A percentile compares a stretch with the other conserved stretches of the same genome.
Evolutionary conservation across 2,113 vertebrate genomes (phyloP).

Genomic region (Gadus chalcogrammus): DNA sequence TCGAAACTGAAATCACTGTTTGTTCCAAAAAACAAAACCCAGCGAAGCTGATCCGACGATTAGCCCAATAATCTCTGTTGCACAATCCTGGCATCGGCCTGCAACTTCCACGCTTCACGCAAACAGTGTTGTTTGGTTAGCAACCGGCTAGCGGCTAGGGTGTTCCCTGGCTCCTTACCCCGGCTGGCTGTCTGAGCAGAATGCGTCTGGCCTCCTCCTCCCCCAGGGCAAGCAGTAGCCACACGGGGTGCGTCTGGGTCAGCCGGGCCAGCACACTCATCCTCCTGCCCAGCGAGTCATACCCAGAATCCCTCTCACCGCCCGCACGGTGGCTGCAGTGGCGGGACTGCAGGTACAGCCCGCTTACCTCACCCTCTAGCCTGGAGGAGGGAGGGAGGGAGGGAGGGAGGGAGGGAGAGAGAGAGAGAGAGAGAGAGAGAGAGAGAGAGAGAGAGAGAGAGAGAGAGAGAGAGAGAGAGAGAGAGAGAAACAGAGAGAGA

Average conservation of each 20-base stretch:
- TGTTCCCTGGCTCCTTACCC: slow-evolving; percentile 72
- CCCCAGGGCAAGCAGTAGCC: slow-evolving; percentile 84
- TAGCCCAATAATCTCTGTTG: not conserved
- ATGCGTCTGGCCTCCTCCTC: slow-evolving; percentile 78
- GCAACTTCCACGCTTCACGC: too few relatives aligned
- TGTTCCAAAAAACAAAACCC: too few relatives aligned
- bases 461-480: too few relatives aligned
- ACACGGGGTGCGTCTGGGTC: slow-evolving; percentile 84
- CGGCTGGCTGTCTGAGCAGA: slow-evolving; percentile 80
- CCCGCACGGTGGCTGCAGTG: slow-evolving; percentile 43
- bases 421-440: not conserved
- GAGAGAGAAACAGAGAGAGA: too few relatives aligned
- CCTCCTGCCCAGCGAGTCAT: slow-evolving; percentile 82
- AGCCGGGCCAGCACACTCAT: slow-evolving; percentile 89
- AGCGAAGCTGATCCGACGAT: too few relatives aligned
- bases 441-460: not conserved
- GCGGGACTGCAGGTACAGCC: slow-evolving; percentile 66
- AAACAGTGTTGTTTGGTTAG: too few relatives aligned
- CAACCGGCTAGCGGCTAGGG: too few relatives aligned
- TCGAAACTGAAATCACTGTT: too few relatives aligned
- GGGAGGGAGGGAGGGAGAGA: not conserved
- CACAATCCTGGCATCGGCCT: not conserved
- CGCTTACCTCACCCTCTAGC: slow-evolving; percentile 75
- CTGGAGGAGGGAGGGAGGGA: slow-evolving; percentile 54
- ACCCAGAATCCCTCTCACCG: slow-evolving; percentile 82